phyloP scores from a whole-genome alignment of 2,888 invertebrate genomes.

The Torymus tubicola region DNA sequence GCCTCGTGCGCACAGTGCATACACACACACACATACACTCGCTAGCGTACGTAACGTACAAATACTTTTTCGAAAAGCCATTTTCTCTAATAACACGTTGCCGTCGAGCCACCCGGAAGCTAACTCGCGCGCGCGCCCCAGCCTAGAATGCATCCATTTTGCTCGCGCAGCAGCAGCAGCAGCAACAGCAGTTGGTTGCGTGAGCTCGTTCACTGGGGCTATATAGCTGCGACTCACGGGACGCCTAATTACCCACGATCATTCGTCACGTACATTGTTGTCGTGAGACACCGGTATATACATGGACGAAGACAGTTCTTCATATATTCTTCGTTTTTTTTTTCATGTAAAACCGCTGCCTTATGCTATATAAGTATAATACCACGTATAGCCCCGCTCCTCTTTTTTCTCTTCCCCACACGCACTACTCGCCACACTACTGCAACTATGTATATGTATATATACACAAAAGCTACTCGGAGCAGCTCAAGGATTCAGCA shows the following conservation, averaged over 20 bases:
- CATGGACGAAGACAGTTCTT: constrained; percentile 17
- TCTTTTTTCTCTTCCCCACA: neutral
- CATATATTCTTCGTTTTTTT: neutral
- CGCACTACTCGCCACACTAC: neutral
- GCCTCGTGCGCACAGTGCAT: neutral
- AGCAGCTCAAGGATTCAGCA: constrained; percentile 29
- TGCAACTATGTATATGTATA: neutral
- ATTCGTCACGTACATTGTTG: constrained; percentile 52
- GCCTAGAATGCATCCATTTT: constrained; percentile 38
- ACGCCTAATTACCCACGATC: constrained; percentile 46
- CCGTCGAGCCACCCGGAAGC: constrained; percentile 49
- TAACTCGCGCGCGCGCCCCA: no score
- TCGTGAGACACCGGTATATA: neutral
- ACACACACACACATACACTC: neutral
- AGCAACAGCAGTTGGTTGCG: constrained; percentile 12
- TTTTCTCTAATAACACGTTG: constrained; percentile 49
- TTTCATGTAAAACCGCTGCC: no score
- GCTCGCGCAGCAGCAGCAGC: constrained; percentile 4
- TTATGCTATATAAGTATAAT: no score
- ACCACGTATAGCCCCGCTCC: neutral
- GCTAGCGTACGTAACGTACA: constrained; percentile 5
- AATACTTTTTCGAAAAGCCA: constrained; percentile 44
- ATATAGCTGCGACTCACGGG: neutral
- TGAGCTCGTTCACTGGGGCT: neutral
- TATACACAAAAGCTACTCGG: neutral